Base-by-base conservation (phyloP, 1,140 invertebrate species). In the Drosophila virilis region DNA sequence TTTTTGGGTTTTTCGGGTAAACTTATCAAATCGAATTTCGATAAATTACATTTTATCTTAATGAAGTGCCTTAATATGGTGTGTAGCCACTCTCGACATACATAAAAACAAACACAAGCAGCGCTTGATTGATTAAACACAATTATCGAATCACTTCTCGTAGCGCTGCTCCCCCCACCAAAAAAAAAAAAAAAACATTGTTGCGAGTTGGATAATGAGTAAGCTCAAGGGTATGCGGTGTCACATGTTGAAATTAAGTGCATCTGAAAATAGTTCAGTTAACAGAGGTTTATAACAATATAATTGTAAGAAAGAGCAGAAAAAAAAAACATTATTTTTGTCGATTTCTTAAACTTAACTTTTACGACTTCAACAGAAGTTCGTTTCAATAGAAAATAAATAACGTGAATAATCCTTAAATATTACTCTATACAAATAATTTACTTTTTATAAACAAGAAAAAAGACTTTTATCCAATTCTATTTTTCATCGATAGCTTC, bases 1-100 rank as follows among this genome's bases (percentile, higher is more conserved):
- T 51, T 22, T 2, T 52, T 35, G 22, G 22, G 33, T 37, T 9
- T 13, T 13, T 51, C 32, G 67, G 50, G 60, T 70, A 64, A 64
- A 59, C 33, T 66, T 78, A 79, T 70, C 73, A 78, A 72, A 66
- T 71, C 38, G 58, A 55, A 77, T 67, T 80, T 80, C 80, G 84
- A 88, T 88, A 88, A 84, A 88, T 88, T 75, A 72, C 57, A 52
- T 73, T 88, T 74, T 88, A 88, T 89, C 84, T 89, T 80, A 89
- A 89, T 83, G 73, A 86, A 86, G 76, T 72, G 83, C 83, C 66
- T 70, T 62, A 70, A 71, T 75, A 48, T 51, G 43, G 35, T 67
- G 73, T 58, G 62, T 48, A 48, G 43, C 42, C 17, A 6, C n/a
- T n/a, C 33, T 38, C 64, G 55, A 60, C 54, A 73, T 32, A n/a